These are phyloP conservation scores for Styela clava DNA, from an alignment of 23 tunicate genomes.

Conservation along the genomic window DNA sequence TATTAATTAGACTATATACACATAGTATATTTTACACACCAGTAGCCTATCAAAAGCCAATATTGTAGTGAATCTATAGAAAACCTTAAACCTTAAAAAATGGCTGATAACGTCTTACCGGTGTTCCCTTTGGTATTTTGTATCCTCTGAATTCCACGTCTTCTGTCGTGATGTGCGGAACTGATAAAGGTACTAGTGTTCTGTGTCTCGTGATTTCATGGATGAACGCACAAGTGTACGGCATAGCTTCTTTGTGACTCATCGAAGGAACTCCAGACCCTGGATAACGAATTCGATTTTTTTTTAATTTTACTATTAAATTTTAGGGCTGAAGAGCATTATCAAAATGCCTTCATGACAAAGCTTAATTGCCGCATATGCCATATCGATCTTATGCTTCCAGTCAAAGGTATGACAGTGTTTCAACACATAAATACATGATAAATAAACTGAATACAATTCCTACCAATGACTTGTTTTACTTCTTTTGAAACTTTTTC, in stretches of 20 bases:
- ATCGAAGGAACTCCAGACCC: slow-evolving; percentile 26
- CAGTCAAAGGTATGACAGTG: too few relatives aligned
- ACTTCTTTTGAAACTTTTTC: slow-evolving; percentile 54
- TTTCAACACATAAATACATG: neutral
- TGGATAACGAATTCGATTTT: neutral
- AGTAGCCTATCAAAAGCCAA: too few relatives aligned
- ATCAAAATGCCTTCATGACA: too few relatives aligned
- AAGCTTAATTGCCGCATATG: too few relatives aligned
- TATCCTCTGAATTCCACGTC: slow-evolving; percentile 9
- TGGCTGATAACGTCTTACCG: too few relatives aligned
- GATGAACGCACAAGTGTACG: slow-evolving; percentile 24
- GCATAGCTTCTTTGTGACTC: slow-evolving; percentile 30
- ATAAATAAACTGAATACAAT: neutral
- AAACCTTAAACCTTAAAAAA: too few relatives aligned
- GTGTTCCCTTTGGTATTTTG: slow-evolving; percentile 8
- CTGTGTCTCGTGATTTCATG: slow-evolving; percentile 26
- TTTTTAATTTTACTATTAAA: too few relatives aligned
- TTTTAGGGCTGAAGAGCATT: neutral
- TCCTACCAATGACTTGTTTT: slow-evolving; percentile 38
- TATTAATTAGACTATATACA: too few relatives aligned
- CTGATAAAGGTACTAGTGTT: slow-evolving; percentile 16
- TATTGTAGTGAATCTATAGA: too few relatives aligned
- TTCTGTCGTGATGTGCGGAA: slow-evolving; percentile 10
- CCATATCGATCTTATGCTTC: too few relatives aligned
- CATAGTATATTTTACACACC: too few relatives aligned